Percentiles rank a stretch among this genome's conserved stretches.
Evolutionary conservation across 2,888 invertebrate genomes (phyloP).

Genomic region (Gerris lacustris): DNA sequence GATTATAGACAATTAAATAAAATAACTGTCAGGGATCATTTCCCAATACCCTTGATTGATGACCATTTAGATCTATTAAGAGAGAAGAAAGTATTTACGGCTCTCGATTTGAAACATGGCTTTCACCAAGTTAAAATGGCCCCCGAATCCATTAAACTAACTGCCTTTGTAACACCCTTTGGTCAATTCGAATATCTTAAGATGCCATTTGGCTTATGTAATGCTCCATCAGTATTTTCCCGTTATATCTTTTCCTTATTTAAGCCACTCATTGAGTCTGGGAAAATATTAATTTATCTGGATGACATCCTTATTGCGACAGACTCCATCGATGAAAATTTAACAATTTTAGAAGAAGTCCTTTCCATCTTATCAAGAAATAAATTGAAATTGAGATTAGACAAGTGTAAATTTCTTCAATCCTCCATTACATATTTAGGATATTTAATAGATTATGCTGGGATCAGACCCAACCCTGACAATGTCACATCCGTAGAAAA

Average conservation of each 20-base stretch:
- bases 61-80: constrained; percentile 13
- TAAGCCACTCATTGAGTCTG: not conserved
- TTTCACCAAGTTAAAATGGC: constrained; percentile 13
- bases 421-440: constrained; percentile 28
- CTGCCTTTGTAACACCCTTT: constrained; percentile 8
- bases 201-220: constrained; percentile 13
- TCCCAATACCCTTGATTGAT: constrained; percentile 16
- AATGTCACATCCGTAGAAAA: constrained; percentile 28
- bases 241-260: constrained; percentile 10
- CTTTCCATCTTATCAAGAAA: constrained; percentile 17
- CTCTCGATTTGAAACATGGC: constrained; percentile 14
- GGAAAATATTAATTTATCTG: not conserved
- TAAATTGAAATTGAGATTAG: constrained; percentile 27
- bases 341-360: constrained; percentile 9
- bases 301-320: constrained; percentile 13
- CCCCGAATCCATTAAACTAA: constrained; percentile 8
- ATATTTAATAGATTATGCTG: constrained; percentile 26
- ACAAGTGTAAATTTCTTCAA: constrained; percentile 31
- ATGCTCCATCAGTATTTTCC: constrained; percentile 10
- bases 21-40: constrained; percentile 7
- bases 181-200: constrained; percentile 15
- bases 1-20: constrained; percentile 13
- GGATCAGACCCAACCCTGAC: constrained; percentile 28
- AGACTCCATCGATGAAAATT: constrained; percentile 7
- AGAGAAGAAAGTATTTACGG: constrained; percentile 5